phyloP scores from a whole-genome alignment of 2,113 vertebrate genomes.

The Anhinga rufa region DNA sequence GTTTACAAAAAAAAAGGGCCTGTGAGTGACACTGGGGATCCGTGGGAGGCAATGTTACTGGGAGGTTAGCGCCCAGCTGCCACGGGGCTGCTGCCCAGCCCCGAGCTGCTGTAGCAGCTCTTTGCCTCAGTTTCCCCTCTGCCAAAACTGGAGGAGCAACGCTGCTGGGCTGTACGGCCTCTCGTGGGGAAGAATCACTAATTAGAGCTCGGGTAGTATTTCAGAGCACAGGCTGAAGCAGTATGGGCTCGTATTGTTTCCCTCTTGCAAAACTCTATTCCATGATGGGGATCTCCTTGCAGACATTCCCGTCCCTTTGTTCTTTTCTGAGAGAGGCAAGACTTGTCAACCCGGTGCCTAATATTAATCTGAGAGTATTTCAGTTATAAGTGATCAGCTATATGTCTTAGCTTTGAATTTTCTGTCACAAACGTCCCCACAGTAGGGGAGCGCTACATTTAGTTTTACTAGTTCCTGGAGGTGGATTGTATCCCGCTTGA shows the following conservation, averaged over 20 bases:
- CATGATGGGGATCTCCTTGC: background rate
- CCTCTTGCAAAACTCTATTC: background rate
- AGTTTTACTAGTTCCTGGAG: conserved; percentile 12
- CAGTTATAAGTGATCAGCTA: background rate
- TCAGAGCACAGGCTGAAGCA: background rate
- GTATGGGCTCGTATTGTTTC: background rate
- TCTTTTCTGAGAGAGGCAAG: background rate
- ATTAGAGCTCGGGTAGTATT: background rate
- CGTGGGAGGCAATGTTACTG: background rate
- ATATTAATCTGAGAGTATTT: background rate
- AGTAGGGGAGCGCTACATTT: background rate
- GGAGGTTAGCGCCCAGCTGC: background rate
- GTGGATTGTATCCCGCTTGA: conserved; percentile 32
- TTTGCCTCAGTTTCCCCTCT: conserved; percentile 4
- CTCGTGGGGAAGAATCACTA: background rate
- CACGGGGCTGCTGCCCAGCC: background rate
- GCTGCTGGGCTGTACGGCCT: background rate
- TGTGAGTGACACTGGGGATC: background rate
- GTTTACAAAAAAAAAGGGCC: background rate
- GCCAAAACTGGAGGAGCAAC: background rate
- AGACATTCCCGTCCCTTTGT: background rate
- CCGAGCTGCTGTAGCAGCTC: background rate
- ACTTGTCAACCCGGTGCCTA: background rate
- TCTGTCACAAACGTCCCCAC: background rate
- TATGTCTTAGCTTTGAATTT: background rate